Conservation (phyloP, 92 coral and sea anemone genomes). For the Muricea muricata region DNA sequence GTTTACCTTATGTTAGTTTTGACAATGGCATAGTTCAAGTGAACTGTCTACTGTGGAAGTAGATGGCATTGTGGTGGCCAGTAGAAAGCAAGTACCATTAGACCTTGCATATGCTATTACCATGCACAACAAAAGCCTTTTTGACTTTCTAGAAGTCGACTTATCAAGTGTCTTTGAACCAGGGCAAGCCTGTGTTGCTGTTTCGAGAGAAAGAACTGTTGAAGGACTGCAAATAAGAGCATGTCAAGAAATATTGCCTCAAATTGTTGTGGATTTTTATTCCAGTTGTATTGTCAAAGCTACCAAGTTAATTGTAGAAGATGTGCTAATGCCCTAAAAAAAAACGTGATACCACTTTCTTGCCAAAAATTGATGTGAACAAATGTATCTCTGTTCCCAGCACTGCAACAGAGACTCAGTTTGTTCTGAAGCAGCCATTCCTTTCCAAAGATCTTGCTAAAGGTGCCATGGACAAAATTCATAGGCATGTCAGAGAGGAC, state of each 20-base stretch:
- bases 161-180: conserved; percentile 33
- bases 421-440: neutral
- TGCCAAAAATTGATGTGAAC: neutral
- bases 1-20: conserved; percentile 24
- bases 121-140: conserved; percentile 37
- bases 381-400: conserved; percentile 4
- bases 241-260: conserved; percentile 14
- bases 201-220: conserved; percentile 25
- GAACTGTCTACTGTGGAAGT: conserved; percentile 26
- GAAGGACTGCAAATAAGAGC: conserved; percentile 12
- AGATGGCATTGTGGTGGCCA: conserved; percentile 11
- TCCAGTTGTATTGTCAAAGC: neutral
- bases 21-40: conserved; percentile 12
- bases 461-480: conserved; percentile 27
- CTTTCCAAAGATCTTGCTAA: neutral
- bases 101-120: conserved; percentile 51
- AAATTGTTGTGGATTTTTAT: conserved; percentile 22
- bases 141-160: conserved; percentile 41
- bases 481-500: conserved; percentile 19
- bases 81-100: conserved; percentile 25
- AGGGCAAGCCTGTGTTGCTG: conserved; percentile 55
- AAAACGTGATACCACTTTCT: neutral
- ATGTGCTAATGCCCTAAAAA: neutral
- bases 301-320: neutral
- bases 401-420: neutral